Evolutionary conservation across 2,888 invertebrate species (phyloP).

Genomic region (Teinopalpus imperialis): DNA sequence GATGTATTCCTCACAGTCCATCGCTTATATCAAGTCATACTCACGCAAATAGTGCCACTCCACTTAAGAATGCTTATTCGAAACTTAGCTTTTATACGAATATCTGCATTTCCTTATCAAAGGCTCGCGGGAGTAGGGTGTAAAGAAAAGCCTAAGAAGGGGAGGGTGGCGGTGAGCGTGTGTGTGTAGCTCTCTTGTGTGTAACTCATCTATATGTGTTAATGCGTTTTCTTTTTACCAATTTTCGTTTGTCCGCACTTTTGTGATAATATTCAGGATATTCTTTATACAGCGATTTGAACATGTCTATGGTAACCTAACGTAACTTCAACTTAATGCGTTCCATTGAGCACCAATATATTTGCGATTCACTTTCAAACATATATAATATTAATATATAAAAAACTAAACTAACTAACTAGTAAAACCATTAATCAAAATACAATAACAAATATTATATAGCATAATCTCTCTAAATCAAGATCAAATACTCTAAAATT

Average conservation of each 20-base stretch:
- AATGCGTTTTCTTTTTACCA: constrained; percentile 83
- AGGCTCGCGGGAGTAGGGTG: constrained; percentile 62
- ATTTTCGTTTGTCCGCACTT: constrained; percentile 62
- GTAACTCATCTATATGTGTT: constrained; percentile 80
- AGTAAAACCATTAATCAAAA: too few relatives aligned
- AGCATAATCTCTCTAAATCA: too few relatives aligned
- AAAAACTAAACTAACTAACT: too few relatives aligned
- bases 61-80: constrained; percentile 64
- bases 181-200: constrained; percentile 80
- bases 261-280: background rate
- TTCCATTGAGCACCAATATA: too few relatives aligned
- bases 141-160: constrained; percentile 48
- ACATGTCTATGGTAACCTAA: too few relatives aligned
- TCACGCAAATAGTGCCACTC: constrained; percentile 58
- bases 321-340: too few relatives aligned
- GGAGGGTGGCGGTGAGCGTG: constrained; percentile 47
- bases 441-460: too few relatives aligned
- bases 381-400: too few relatives aligned
- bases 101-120: constrained; percentile 82
- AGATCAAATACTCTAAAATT: too few relatives aligned
- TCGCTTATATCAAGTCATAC: constrained; percentile 53
- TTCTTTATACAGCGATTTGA: too few relatives aligned
- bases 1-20: too few relatives aligned
- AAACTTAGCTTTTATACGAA: constrained; percentile 79
- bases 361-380: too few relatives aligned